Evolutionary conservation across 1,140 invertebrate species (phyloP).

Genomic region (Brevipalpus yothersi): DNA sequence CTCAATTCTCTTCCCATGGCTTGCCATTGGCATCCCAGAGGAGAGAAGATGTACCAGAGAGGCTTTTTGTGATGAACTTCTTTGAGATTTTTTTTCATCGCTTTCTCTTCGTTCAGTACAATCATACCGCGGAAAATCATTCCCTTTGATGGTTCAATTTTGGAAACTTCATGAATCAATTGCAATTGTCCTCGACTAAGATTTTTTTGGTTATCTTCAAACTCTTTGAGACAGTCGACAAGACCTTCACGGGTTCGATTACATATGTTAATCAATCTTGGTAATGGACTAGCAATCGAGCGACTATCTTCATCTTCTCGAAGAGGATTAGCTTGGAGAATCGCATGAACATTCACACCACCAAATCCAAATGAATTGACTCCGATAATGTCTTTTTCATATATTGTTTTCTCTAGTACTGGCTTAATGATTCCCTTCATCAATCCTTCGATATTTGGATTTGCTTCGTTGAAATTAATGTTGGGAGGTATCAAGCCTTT

Average conservation of each 20-base stretch:
- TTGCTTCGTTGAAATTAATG: constrained; percentile 27
- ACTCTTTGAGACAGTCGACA: constrained; percentile 18
- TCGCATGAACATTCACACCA: constrained; percentile 76
- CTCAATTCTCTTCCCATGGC: constrained; percentile 71
- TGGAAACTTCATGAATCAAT: constrained; percentile 9
- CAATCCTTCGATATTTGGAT: constrained; percentile 24
- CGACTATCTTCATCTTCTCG: neutral
- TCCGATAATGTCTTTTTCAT: constrained; percentile 58
- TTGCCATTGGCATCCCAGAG: constrained; percentile 89
- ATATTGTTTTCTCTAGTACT: constrained; percentile 11
- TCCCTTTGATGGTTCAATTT: neutral
- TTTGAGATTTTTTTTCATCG: too few species aligned
- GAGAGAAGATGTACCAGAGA: constrained; percentile 61
- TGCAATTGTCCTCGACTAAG: constrained; percentile 7
- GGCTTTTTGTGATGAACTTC: too few species aligned
- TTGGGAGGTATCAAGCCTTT: constrained; percentile 25
- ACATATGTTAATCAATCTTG: constrained; percentile 19
- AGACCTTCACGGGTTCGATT: constrained; percentile 24
- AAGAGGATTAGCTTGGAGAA: constrained; percentile 49
- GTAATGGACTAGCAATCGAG: constrained; percentile 24
- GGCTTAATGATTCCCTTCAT: constrained; percentile 56
- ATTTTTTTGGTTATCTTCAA: constrained; percentile 17
- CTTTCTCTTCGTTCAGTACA: neutral
- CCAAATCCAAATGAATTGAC: constrained; percentile 73
- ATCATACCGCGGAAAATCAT: constrained; percentile 4